Percentiles rank a stretch among this genome's conserved stretches.
Conservation (phyloP, 2,797 vertebrate genomes). For the Carduelis carduelis region DNA sequence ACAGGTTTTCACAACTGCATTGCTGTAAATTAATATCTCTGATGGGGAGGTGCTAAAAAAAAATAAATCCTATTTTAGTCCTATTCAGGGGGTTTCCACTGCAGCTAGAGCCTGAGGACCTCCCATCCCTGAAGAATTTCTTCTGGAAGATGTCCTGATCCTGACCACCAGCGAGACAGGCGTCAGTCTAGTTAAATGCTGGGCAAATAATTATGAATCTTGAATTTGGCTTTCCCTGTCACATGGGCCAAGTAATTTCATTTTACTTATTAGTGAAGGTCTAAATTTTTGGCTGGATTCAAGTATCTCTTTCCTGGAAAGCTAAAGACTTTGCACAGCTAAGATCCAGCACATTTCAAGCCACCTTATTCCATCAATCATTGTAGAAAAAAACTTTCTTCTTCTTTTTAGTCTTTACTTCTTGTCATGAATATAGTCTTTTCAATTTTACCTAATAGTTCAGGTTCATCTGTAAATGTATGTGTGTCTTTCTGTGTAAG, state of each 20-base stretch:
- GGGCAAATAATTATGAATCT: background rate
- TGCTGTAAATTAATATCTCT: background rate
- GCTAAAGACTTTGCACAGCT: background rate
- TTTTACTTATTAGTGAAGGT: background rate
- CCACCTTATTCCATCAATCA: background rate
- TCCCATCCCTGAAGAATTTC: background rate
- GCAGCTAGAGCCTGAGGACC: background rate
- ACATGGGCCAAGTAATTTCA: background rate
- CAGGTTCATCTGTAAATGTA: background rate
- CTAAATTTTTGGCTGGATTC: background rate
- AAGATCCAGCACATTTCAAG: background rate
- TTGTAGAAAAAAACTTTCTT: background rate
- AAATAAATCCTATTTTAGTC: background rate
- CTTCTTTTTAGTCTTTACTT: background rate
- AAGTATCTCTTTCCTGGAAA: background rate
- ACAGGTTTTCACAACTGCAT: accelerated
- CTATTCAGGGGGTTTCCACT: background rate
- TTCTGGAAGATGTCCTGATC: background rate
- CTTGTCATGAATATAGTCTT: background rate
- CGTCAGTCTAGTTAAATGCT: background rate
- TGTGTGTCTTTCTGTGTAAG: background rate
- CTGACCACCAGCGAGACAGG: accelerated
- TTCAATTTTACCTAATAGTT: background rate
- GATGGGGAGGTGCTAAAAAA: background rate
- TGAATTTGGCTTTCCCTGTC: background rate